Evolutionary conservation across 2,113 vertebrate genomes (phyloP), one percentile per base, ranked within the genome.

Genomic region (Lipotes vexillifer): DNA sequence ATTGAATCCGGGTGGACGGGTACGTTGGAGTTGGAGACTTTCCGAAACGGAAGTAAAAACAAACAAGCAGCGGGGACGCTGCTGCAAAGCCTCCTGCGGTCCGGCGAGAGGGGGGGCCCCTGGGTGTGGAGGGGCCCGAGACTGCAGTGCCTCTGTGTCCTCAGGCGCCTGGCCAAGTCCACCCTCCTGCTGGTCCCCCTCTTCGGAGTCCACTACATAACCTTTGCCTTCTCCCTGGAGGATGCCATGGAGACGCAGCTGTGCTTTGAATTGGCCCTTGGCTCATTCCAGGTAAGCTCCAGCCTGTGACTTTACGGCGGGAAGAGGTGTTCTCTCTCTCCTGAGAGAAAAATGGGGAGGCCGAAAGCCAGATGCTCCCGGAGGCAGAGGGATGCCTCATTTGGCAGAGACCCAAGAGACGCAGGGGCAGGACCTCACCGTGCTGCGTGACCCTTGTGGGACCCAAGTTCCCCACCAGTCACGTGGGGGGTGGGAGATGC

Each of bases 171-270:
- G 98, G 99, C 99, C 55, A 99, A 99, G 96, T 99, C 99, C 93
- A 99, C 99, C 0, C 98, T 99, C 41, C 99, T 99, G 93, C 99
- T 99, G 91, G 99, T 99, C 94, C 99, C 99, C 41, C 99, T 99
- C 93, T 99, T 99, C 41, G 99, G 99, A 90, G 98, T 99, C 93
- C 99, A 99, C 98, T 99, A 99, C 97, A 99, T 99, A 27, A 96
- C 99, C 72, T 99, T 99, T 0, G 99, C 99, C 93, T 99, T 99
- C 97, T 99, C 99, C 96, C 99, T 99, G 0, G 99, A 99, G 77
- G 99, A 98, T 1, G 98, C 99, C 41, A 98, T 99, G 97, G 99
- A 99, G 84, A 99, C 99, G n/a, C 99, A 99, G 88, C 98, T 99
- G 57, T 99, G 99, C 97, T 99, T 99, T 3, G 99, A 99, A 97